A percentile compares a stretch with the other conserved stretches of the same genome.
Conservation (phyloP, 1,140 invertebrate genomes). For the Drosophila kikkawai region DNA sequence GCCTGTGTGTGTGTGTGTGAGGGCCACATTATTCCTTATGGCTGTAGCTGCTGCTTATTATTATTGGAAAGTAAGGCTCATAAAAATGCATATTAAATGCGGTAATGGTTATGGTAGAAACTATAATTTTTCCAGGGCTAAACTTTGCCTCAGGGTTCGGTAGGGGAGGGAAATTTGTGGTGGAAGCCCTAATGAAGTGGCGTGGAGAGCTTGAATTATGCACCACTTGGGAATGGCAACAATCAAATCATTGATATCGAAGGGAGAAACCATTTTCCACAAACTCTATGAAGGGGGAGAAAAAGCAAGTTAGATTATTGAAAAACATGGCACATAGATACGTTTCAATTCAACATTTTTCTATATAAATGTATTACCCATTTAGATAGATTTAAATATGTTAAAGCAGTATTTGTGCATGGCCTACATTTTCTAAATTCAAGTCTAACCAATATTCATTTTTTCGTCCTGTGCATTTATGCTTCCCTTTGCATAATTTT, state of each 20-base stretch:
- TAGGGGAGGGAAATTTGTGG: slow-evolving; percentile 6
- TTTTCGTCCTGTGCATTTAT: background rate
- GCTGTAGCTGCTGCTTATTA: slow-evolving; percentile 41
- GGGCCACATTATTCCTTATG: slow-evolving; percentile 47
- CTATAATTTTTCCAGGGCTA: slow-evolving; percentile 44
- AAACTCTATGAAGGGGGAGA: background rate
- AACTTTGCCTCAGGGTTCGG: slow-evolving; percentile 21
- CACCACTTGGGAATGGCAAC: slow-evolving; percentile 22
- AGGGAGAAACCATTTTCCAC: background rate
- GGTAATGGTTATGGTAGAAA: slow-evolving; percentile 51
- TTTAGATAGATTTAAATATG: no score
- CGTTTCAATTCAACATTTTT: no score
- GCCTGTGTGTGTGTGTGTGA: slow-evolving; percentile 2
- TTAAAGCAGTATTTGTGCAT: background rate
- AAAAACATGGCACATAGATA: no score
- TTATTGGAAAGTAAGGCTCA: slow-evolving; percentile 62
- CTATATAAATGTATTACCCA: no score
- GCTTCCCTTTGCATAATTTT: slow-evolving; percentile 38
- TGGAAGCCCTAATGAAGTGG: slow-evolving; percentile 45
- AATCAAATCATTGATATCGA: slow-evolving; percentile 47
- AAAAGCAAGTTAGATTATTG: background rate
- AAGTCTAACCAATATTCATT: background rate
- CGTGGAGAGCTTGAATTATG: slow-evolving; percentile 47
- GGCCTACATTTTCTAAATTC: background rate
- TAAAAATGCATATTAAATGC: slow-evolving; percentile 73